Evolutionary conservation across 2,888 invertebrate genomes (phyloP).

Genomic region (Zhuqinia jingwanae): DNA sequence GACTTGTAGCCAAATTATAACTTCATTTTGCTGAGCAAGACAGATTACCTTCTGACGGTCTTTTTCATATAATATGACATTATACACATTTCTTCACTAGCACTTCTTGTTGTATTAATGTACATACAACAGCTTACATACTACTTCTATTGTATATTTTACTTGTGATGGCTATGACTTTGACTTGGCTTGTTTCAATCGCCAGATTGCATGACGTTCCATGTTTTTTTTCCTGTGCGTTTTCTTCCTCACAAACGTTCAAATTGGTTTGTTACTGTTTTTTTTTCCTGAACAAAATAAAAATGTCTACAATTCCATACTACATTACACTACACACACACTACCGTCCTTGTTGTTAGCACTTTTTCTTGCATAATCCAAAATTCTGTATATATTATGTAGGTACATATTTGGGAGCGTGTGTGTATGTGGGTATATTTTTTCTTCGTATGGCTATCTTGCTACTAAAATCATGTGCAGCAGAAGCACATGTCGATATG

Average conservation of each 20-base stretch:
- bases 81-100: slow-evolving; percentile 14
- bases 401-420: background rate
- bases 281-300: slow-evolving; percentile 8
- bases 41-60: slow-evolving; percentile 67
- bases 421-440: too few relatives aligned
- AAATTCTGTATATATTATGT: background rate
- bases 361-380: background rate
- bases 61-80: slow-evolving; percentile 48
- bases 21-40: slow-evolving; percentile 71
- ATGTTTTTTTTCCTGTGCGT: slow-evolving; percentile 46
- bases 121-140: background rate
- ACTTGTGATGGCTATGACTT: background rate
- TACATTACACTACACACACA: background rate
- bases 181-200: slow-evolving; percentile 56
- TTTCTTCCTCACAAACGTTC: too few relatives aligned
- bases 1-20: slow-evolving; percentile 69
- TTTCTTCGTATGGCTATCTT: too few relatives aligned
- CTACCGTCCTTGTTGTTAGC: background rate
- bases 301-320: background rate
- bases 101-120: background rate
- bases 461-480: too few relatives aligned
- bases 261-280: slow-evolving; percentile 41
- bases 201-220: slow-evolving; percentile 57
- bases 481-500: too few relatives aligned
- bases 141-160: too few relatives aligned